A percentile compares a stretch with the other conserved stretches of the same genome.
phyloP scores from a whole-genome alignment of 2,113 vertebrate species.

The Ascaphus truei region DNA sequence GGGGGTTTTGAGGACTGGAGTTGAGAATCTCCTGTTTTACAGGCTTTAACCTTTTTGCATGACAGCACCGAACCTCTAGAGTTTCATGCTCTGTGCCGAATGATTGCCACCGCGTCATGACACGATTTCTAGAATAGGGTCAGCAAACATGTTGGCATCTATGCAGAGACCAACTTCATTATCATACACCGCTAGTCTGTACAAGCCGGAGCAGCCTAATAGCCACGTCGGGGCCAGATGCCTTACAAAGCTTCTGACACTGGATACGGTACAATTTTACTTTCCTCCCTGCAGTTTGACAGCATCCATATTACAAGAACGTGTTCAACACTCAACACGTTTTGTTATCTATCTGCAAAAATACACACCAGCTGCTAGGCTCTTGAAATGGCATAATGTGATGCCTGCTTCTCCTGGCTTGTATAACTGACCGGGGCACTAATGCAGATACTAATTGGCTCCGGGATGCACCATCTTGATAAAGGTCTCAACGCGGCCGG shows the following conservation, averaged over 20 bases:
- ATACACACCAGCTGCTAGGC: constrained; percentile 33
- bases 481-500: no score
- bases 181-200: constrained; percentile 41
- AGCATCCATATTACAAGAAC: constrained; percentile 42
- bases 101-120: no score
- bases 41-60: no score
- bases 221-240: constrained; percentile 54
- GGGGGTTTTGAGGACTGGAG: no score
- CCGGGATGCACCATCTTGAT: constrained; percentile 26
- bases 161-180: constrained; percentile 48
- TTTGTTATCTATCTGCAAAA: constrained; percentile 46
- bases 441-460: constrained; percentile 34
- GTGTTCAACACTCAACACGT: constrained; percentile 39
- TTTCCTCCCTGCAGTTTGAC: constrained; percentile 45
- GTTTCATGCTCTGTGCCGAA: no score
- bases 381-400: constrained; percentile 21
- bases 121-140: no score
- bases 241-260: constrained; percentile 51
- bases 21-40: no score
- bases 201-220: constrained; percentile 48
- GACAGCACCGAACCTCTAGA: no score
- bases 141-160: constrained; percentile 46
- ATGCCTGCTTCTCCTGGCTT: background rate
- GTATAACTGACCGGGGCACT: constrained; percentile 23
- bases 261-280: constrained; percentile 49